Conservation (phyloP, 2,797 vertebrate species). For the Intellagama lesueurii region DNA sequence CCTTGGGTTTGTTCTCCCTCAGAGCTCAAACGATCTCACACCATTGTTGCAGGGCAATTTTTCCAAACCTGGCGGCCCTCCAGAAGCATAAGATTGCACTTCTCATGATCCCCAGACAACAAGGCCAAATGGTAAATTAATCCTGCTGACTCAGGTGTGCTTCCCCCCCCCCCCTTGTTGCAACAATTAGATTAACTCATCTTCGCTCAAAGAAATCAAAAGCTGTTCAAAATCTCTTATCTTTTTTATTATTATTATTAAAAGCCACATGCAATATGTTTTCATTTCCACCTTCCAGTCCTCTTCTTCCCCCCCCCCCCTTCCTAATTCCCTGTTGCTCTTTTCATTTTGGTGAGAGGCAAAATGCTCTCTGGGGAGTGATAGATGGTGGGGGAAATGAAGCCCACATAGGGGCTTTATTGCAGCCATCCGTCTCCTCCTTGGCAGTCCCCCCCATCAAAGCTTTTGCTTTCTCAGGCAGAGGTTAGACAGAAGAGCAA, state of each 20-base stretch:
- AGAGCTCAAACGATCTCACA: no score
- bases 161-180: no score
- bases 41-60: neutral
- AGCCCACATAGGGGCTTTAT: slow-evolving; percentile 61
- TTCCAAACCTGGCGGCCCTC: neutral
- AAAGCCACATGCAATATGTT: slow-evolving; percentile 62
- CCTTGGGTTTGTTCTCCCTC: no score
- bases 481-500: slow-evolving; percentile 73
- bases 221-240: slow-evolving; percentile 58
- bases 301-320: neutral
- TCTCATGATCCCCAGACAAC: neutral
- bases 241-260: slow-evolving; percentile 62
- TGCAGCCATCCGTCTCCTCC: slow-evolving; percentile 61
- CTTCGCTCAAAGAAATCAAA: neutral
- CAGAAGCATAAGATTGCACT: neutral
- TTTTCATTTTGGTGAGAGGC: slow-evolving; percentile 58
- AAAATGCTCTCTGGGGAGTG: slow-evolving; percentile 65
- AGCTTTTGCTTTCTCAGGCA: slow-evolving; percentile 38
- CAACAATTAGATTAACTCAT: no score
- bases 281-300: slow-evolving; percentile 36
- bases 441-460: slow-evolving; percentile 64
- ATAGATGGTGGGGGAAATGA: slow-evolving; percentile 75
- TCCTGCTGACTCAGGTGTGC: neutral
- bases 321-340: slow-evolving; percentile 25
- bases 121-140: neutral